Evolutionary conservation across 2,888 invertebrate genomes (phyloP), one percentile per base, ranked within the genome.

Genomic region (Deilephila elpenor): DNA sequence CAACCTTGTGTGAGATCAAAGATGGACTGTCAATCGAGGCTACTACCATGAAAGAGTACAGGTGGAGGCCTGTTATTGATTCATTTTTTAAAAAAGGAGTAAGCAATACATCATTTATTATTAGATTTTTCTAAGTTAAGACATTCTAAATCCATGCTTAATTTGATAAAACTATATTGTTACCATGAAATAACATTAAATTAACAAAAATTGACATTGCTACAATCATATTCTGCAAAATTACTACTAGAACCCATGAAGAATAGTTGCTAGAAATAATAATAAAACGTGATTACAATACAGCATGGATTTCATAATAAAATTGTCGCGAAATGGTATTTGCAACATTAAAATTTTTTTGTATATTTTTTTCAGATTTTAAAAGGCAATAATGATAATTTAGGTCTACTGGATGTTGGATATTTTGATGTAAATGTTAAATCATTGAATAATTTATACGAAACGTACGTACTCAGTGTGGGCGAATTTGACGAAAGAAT

Each of bases 401-500:
- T 97, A 75, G 98, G 97, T 32, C 93, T 99, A 53, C 93, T 99
- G 80, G 97, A 98, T 78, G 93, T 96, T 44, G 95, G 96, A 19
- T 96, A 96, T 85, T 99, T 98, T 93, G 98, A 99, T 82, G 93
- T 95, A 25, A 99, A 99, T 93, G 96, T 97, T 53, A 98, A 97
- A 93, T 96, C 97, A 80, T 94, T 99, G 59, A 98, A 97, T 81
- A 97, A 97, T 88, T 95, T 96, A 17, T 99, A 99, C 89, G 99
- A 99, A 88, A 97, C 97, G 72, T 98, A 97, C 90, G 97, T 99
- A 34, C 93, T 99, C 59, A 98, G 97, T 88, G 97, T 97, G 76
- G 99, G 99, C 1, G 98, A 99, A 90, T 98, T 99, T 90, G 99
- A 99, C 90, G 99, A 99, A 91, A 96, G 99, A 85, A 98, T 99